Evolutionary conservation across 35 echinoderm and acorn worm species (phyloP), one percentile per base, ranked within the genome.

Genomic region (Holothuria glaberrima): DNA sequence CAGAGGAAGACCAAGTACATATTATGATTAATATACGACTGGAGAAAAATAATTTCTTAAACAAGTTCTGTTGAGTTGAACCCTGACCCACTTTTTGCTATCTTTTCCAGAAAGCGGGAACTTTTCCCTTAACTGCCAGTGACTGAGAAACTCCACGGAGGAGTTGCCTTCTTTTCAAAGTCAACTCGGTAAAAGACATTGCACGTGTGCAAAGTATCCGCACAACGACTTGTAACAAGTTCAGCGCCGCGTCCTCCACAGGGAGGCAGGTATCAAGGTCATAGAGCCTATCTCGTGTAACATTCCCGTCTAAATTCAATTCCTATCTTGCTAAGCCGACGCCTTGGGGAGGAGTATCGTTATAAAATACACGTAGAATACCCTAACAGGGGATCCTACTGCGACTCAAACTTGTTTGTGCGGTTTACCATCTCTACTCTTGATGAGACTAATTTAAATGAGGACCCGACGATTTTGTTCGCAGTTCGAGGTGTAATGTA

Each of bases 391-490:
- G 26, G 74, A 41, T 48, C 74, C 74, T 17, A 78, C 74, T 78
- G 74, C n/a, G 74, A 78, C 24, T 78, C 74, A 38, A 78, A 78
- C 74, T 78, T 78, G 74, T 78, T 78, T 78, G 74, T 19, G 74
- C 41, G 38, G 27, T 25, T 78, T 48, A 48, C 20, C 10, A 48
- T 78, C 44, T 21, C 38, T 35, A 21, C 5, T 41, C 44, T 78
- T 26, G 13, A 34, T 18, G 44, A 35, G 41, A 22, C 38, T 78
- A 78, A 78, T 78, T 78, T 48, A 48, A 78, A 22, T 78, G 74
- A 78, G 27, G 74, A 48, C 50, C 74, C 21, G 33, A 10, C 22
- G 19, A 54, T 54, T 54, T 17, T 54, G 16, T 54, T 54, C 50
- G 50, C 50, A 54, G 33, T 12, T 48, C 21, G 21, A 78, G 74